phyloP scores from a whole-genome alignment of 2,888 invertebrate species.

The Ennomos fuscantarius region DNA sequence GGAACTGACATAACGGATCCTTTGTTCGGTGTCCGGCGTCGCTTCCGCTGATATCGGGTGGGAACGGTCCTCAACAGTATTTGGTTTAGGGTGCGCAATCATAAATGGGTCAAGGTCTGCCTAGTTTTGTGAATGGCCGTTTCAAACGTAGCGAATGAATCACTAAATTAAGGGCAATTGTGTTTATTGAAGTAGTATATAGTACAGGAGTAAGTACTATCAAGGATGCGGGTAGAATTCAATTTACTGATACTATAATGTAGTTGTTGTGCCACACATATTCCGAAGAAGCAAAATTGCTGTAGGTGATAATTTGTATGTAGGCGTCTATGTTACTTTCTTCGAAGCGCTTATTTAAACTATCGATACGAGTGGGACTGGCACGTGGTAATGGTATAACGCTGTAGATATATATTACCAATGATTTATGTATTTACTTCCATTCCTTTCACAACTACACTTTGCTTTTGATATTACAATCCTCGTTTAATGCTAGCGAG shows the following conservation, averaged over 20 bases:
- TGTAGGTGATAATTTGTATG: constrained; percentile 39
- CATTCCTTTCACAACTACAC: constrained; percentile 57
- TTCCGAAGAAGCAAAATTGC: constrained; percentile 23
- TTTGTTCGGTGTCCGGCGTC: constrained; percentile 73
- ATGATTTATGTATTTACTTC: constrained; percentile 55
- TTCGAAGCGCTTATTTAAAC: constrained; percentile 33
- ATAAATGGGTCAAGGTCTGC: constrained; percentile 75
- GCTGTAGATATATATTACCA: constrained; percentile 31
- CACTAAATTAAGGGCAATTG: constrained; percentile 58
- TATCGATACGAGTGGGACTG: constrained; percentile 22
- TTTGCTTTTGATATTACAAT: constrained; percentile 43
- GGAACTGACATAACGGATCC: constrained; percentile 70
- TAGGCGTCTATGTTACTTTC: constrained; percentile 38
- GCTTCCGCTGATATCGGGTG: constrained; percentile 74
- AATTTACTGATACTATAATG: constrained; percentile 1
- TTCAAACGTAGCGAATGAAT: constrained; percentile 48
- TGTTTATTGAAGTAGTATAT: constrained; percentile 32
- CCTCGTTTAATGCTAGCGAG: constrained; percentile 28
- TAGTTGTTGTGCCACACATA: constrained; percentile 5
- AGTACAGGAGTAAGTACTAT: constrained; percentile 12
- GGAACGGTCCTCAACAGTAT: constrained; percentile 60
- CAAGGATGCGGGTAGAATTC: constrained; percentile 2
- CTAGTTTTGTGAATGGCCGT: constrained; percentile 59
- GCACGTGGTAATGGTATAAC: constrained; percentile 39
- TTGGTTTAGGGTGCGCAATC: constrained; percentile 67